Conservation (phyloP, 2,888 invertebrate genomes). For the Euclidia mi region DNA sequence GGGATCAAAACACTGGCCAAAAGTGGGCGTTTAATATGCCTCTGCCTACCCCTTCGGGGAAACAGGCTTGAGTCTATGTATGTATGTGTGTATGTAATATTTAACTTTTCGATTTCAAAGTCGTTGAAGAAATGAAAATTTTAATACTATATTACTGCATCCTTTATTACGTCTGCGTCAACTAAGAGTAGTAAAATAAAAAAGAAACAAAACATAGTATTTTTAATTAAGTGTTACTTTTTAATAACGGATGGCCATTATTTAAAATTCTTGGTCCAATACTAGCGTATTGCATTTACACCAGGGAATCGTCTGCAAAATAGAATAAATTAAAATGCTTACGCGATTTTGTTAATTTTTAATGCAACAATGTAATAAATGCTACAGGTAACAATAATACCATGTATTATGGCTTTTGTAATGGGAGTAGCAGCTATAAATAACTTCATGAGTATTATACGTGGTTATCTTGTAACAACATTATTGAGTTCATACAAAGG, state of each 20-base stretch:
- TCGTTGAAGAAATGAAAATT: no score
- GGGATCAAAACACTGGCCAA: no score
- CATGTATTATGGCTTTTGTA: conserved; percentile 23
- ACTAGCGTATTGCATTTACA: conserved; percentile 41
- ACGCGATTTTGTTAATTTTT: conserved; percentile 49
- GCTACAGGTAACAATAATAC: conserved; percentile 34
- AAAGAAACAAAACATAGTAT: conserved; percentile 28
- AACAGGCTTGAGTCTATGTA: no score
- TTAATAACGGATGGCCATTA: conserved; percentile 35
- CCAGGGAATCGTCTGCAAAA: conserved; percentile 32
- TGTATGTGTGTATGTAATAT: no score
- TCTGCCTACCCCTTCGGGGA: no score
- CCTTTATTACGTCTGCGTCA: background rate
- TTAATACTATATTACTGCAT: no score
- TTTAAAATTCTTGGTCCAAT: conserved; percentile 46
- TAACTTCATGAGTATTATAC: no score
- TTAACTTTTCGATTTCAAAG: no score
- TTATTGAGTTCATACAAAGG: no score
- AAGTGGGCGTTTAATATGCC: no score
- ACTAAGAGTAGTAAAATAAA: conserved; percentile 4
- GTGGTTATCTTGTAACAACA: no score
- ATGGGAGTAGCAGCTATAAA: conserved; percentile 33
- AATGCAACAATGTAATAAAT: conserved; percentile 40
- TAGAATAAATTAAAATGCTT: conserved; percentile 48
- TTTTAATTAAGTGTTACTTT: conserved; percentile 40